Conservation (phyloP, 2,888 invertebrate species). For the Mamestra brassicae region DNA sequence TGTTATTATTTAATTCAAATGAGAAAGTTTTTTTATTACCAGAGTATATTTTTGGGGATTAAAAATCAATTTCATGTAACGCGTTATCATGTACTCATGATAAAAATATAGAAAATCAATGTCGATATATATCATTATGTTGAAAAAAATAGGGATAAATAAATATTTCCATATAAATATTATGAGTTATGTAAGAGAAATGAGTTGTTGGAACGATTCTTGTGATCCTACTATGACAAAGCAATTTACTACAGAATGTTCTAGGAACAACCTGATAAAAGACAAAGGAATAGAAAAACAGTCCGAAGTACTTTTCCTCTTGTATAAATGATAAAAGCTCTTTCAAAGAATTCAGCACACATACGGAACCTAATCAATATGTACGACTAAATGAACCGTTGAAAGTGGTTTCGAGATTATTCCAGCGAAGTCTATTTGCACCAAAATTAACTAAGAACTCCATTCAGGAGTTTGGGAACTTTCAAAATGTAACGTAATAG, state of each 20-base stretch:
- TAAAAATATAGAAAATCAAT: no score
- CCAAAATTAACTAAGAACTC: slow-evolving; percentile 83
- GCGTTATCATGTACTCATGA: no score
- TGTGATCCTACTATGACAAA: slow-evolving; percentile 20
- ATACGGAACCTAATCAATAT: slow-evolving; percentile 44
- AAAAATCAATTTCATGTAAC: no score
- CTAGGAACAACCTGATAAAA: slow-evolving; percentile 3
- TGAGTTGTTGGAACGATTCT: neutral
- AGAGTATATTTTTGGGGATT: neutral
- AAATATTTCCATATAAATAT: no score
- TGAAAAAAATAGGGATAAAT: no score
- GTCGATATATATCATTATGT: no score
- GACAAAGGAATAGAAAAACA: neutral
- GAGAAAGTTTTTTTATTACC: neutral
- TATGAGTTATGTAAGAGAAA: slow-evolving; percentile 18
- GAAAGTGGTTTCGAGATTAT: slow-evolving; percentile 62
- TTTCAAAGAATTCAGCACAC: slow-evolving; percentile 7
- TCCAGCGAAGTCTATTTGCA: slow-evolving; percentile 76
- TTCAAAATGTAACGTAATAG: slow-evolving; percentile 82
- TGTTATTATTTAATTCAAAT: neutral
- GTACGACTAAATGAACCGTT: slow-evolving; percentile 50
- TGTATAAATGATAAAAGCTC: neutral
- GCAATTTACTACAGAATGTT: slow-evolving; percentile 11
- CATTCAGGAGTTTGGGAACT: slow-evolving; percentile 83
- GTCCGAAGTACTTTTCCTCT: neutral